A percentile compares a stretch with the other conserved stretches of the same genome.
phyloP scores from a whole-genome alignment of 2,113 vertebrate genomes.

The Labeo rohita region DNA sequence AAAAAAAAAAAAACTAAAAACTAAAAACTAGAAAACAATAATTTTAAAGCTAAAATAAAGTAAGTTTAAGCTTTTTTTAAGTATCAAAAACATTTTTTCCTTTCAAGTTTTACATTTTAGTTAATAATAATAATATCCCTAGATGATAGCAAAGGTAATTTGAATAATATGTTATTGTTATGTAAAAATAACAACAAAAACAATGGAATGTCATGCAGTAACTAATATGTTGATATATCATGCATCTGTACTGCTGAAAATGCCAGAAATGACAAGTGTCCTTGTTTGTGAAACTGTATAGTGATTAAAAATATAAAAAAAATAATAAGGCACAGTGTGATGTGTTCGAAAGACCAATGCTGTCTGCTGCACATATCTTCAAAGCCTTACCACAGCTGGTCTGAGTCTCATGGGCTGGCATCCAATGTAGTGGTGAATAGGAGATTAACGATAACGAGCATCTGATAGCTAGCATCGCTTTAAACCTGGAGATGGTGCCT shows the following conservation, averaged over 20 bases:
- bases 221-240: neutral
- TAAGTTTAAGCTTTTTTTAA: too few species aligned
- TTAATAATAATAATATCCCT: too few species aligned
- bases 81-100: too few species aligned
- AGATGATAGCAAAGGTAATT: too few species aligned
- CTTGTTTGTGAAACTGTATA: neutral
- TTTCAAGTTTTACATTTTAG: too few species aligned
- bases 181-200: too few species aligned
- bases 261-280: neutral
- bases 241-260: neutral
- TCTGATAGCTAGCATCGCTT: slow-evolving; percentile 57
- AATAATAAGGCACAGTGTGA: neutral
- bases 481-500: slow-evolving; percentile 56
- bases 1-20: too few species aligned
- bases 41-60: too few species aligned
- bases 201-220: neutral
- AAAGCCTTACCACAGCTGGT: slow-evolving; percentile 46
- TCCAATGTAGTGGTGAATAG: slow-evolving; percentile 50
- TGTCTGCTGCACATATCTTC: slow-evolving; percentile 41
- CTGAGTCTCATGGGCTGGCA: slow-evolving; percentile 53
- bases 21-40: too few species aligned
- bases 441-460: slow-evolving; percentile 54
- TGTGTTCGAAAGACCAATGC: slow-evolving; percentile 16
- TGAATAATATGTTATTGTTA: too few species aligned
- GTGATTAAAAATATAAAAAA: neutral